A percentile compares a stretch with the other conserved stretches of the same genome.
These are phyloP conservation scores for Paratrypauchen microcephalus DNA, from an alignment of 2,797 vertebrate genomes.

Conservation along the genomic window DNA sequence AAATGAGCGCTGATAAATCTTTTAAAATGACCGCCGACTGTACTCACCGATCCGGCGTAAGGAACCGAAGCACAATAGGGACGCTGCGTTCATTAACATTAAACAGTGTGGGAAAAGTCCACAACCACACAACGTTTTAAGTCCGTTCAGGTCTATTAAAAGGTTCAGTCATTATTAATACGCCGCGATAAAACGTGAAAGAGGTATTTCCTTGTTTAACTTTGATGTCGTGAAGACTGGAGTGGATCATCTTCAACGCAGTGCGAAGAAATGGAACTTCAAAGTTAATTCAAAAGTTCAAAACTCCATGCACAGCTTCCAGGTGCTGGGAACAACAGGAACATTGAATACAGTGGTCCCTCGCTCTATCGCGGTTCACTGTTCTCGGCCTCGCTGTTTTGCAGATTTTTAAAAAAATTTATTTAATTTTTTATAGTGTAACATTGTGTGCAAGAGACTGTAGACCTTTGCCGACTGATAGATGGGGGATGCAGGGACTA, in stretches of 20 bases:
- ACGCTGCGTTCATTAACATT: constrained; percentile 6
- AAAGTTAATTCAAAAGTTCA: too few species aligned
- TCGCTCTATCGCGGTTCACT: too few species aligned
- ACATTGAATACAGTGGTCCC: too few species aligned
- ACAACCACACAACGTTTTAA: background rate
- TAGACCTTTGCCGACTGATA: too few species aligned
- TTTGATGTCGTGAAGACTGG: background rate
- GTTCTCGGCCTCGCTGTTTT: too few species aligned
- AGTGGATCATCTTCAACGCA: background rate
- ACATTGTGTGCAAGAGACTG: too few species aligned
- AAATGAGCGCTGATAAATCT: constrained; percentile 79
- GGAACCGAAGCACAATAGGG: background rate
- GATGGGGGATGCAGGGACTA: too few species aligned
- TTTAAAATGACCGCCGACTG: constrained; percentile 52
- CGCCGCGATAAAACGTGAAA: background rate
- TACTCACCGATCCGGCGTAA: constrained; percentile 4
- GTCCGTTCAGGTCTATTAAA: background rate
- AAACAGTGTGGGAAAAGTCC: constrained; percentile 2
- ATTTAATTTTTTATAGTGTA: too few species aligned
- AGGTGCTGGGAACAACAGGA: too few species aligned
- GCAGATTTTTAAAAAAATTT: too few species aligned
- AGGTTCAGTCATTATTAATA: background rate
- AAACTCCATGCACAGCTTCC: too few species aligned
- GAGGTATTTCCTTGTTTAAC: background rate
- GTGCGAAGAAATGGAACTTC: too few species aligned